Evolutionary conservation across 1,140 invertebrate species (phyloP).

Genomic region (Diabrotica undecimpunctata): DNA sequence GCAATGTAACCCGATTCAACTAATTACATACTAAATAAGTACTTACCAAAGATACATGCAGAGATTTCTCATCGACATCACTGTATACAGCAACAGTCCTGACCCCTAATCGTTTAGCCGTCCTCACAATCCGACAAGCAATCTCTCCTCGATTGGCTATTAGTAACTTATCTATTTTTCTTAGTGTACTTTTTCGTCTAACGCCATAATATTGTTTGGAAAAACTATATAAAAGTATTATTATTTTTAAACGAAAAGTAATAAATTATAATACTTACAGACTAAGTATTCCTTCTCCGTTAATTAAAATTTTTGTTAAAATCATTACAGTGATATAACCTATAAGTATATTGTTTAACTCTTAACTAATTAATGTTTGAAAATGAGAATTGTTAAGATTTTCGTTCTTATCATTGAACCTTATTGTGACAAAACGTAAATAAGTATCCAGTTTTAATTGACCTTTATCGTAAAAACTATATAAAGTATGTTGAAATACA

Average conservation of each 20-base stretch:
- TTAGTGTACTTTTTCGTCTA: slow-evolving; percentile 37
- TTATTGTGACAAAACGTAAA: too few species aligned
- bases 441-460: too few species aligned
- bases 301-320: not conserved
- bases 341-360: too few species aligned
- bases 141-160: slow-evolving; percentile 98
- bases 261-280: not conserved
- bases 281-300: not conserved
- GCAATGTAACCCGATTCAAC: too few species aligned
- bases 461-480: too few species aligned
- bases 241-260: not conserved
- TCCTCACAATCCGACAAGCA: slow-evolving; percentile 86
- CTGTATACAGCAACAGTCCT: slow-evolving; percentile 94
- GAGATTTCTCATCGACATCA: slow-evolving; percentile 80
- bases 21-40: too few species aligned
- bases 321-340: not conserved
- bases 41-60: slow-evolving; percentile 72
- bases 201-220: not conserved
- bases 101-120: slow-evolving; percentile 86
- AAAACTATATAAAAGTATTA: not conserved
- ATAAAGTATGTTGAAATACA: too few species aligned
- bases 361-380: too few species aligned
- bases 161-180: slow-evolving; percentile 69
- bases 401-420: too few species aligned
- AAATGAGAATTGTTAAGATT: too few species aligned